Evolutionary conservation across 1,140 invertebrate species (phyloP).

Genomic region (Grapholita molesta): DNA sequence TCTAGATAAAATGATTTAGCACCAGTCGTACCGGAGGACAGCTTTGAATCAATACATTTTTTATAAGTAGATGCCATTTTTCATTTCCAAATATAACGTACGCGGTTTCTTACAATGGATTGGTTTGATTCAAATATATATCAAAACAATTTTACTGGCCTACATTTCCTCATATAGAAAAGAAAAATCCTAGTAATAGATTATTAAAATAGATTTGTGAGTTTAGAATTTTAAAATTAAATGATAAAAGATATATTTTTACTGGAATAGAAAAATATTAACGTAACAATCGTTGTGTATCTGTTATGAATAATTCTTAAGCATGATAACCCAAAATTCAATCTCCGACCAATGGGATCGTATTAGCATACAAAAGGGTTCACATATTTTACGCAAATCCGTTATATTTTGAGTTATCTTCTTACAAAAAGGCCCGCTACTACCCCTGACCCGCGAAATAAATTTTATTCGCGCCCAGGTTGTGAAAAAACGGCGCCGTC

Average conservation of each 20-base stretch:
- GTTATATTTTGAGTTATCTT: conserved; percentile 74
- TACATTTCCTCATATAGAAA: too few species aligned
- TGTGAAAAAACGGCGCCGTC: conserved; percentile 30
- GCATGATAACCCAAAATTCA: conserved; percentile 71
- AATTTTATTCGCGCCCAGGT: conserved; percentile 47
- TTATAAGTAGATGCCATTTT: too few species aligned
- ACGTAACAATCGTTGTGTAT: conserved; percentile 49
- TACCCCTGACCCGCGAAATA: conserved; percentile 58
- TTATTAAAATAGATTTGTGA: too few species aligned
- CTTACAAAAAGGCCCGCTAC: conserved; percentile 58
- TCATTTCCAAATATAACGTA: conserved; percentile 3
- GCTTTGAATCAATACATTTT: too few species aligned
- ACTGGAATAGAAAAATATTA: conserved; percentile 2
- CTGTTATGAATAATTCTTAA: conserved; percentile 69
- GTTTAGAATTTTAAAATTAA: too few species aligned
- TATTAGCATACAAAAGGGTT: conserved; percentile 77
- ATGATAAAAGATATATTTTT: not conserved
- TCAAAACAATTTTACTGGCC: too few species aligned
- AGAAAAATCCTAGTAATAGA: too few species aligned
- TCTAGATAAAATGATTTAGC: conserved; percentile 8
- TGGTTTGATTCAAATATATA: too few species aligned
- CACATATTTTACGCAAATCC: conserved; percentile 73
- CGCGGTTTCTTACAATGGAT: conserved; percentile 17
- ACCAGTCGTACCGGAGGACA: not conserved
- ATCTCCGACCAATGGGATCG: conserved; percentile 73